Evolutionary conservation across 2,797 vertebrate species (phyloP).

Genomic region (Melanotaenia trifasciata): DNA sequence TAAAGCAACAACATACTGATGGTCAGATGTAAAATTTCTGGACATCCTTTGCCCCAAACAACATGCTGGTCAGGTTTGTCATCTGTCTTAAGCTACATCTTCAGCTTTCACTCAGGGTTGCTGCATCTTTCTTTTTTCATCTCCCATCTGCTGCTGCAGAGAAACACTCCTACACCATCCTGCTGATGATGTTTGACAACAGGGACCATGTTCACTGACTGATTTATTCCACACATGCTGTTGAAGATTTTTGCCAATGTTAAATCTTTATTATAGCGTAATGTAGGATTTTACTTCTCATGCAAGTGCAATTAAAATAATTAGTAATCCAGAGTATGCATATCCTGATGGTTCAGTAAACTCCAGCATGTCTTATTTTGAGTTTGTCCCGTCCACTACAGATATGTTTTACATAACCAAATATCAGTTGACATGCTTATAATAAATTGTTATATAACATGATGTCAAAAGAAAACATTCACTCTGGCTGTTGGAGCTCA

Average conservation of each 20-base stretch:
- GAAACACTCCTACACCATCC: background rate
- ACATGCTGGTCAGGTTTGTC: no score
- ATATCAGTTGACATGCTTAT: background rate
- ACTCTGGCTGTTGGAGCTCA: background rate
- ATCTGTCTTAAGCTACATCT: no score
- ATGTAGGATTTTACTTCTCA: background rate
- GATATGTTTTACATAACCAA: background rate
- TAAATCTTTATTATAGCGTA: no score
- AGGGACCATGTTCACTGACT: background rate
- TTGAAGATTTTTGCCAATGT: background rate
- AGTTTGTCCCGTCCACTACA: background rate
- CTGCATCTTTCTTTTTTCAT: background rate
- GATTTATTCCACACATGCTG: background rate
- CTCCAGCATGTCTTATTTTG: background rate
- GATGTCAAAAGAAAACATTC: background rate
- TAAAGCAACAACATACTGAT: no score
- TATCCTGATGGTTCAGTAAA: background rate
- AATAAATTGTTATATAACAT: background rate
- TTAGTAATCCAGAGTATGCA: background rate
- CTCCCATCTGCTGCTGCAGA: background rate
- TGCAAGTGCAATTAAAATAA: background rate
- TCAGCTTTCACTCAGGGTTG: no score
- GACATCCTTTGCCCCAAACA: no score
- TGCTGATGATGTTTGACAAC: background rate
- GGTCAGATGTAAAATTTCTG: no score